phyloP scores from a whole-genome alignment of 2,888 invertebrate species.

The Zygothrica quintamaculata region DNA sequence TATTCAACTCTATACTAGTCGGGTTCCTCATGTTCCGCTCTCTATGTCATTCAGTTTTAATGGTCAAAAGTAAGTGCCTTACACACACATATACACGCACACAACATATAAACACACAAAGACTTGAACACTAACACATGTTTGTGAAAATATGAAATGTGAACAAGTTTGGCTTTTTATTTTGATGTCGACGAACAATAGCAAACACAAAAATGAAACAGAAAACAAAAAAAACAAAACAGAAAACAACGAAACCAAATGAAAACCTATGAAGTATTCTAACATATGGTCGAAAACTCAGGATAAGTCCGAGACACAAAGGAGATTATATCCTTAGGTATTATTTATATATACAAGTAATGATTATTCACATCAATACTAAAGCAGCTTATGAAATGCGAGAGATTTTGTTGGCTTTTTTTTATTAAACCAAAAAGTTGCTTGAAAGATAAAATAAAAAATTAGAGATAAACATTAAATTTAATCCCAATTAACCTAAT shows the following conservation, averaged over 20 bases:
- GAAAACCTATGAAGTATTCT: conserved; percentile 33
- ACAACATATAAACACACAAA: conserved; percentile 18
- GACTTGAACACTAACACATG: neutral
- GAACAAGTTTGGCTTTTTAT: conserved; percentile 48
- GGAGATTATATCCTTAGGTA: no score
- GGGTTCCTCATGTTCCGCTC: conserved; percentile 10
- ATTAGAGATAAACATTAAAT: no score
- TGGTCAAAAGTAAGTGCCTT: conserved; percentile 50
- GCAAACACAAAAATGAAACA: no score
- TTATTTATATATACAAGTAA: no score
- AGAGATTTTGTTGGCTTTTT: no score
- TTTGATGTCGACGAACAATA: conserved; percentile 51
- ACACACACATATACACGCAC: conserved; percentile 28
- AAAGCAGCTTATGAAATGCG: no score
- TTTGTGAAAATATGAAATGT: conserved; percentile 33
- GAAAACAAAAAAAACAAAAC: conserved; percentile 3
- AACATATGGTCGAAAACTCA: conserved; percentile 13
- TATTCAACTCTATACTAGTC: conserved; percentile 1
- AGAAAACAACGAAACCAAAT: conserved; percentile 13
- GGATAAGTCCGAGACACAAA: neutral
- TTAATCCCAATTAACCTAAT: no score
- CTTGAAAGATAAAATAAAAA: no score
- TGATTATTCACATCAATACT: no score
- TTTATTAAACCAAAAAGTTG: no score
- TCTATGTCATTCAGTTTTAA: conserved; percentile 51